Base-by-base conservation (phyloP, 2,888 invertebrate species). In the Oxytorus armatus region DNA sequence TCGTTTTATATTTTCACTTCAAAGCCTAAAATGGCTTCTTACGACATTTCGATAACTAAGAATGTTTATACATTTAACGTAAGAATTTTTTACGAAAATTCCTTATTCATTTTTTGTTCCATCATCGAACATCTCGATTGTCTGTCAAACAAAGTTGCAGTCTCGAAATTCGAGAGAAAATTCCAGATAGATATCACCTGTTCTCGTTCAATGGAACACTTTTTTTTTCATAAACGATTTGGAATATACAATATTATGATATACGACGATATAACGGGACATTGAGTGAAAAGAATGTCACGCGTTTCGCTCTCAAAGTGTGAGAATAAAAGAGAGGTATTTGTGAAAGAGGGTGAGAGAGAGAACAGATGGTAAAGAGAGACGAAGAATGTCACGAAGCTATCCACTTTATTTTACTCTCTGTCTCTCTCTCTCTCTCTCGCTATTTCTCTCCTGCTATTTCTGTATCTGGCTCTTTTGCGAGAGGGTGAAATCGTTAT, bases 401-500 rank as follows among this genome's bases (percentile, higher is more conserved):
- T 51, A 63, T 47, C 57, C 74, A 29, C 49, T 55, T 74, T 51
- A 66, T 73, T 69, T 44, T 44, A 23, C 21, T 68, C 49, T 63
- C 55, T 39, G 36, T 21, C 36, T 2, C 29, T 29, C 5, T 18
- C 63, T 16, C 25, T 14, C 23, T 14, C 21, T 10, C 36, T 5
- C 39, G 11, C 55, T 7, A 10, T 36, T 29, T 51, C 8, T 42
- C 42, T 39, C 59, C 21, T 10, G n/a, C n/a, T 36, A 8, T 33
- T n/a, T 55, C 65, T 36, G 51, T 66, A 25, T 39, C 47, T 10
- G 10, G 10, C 10, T 25, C 39, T 72, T 23, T 51, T 42, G 68
- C 25, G 36, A 78, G 61, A 36, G 47, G 39, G 53, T 75, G 63
- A 66, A 75, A 79, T 79, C 70, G 79, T 79, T 70, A 75, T 79